phyloP scores from a whole-genome alignment of 2,888 invertebrate genomes.

The Agrotis clavis region DNA sequence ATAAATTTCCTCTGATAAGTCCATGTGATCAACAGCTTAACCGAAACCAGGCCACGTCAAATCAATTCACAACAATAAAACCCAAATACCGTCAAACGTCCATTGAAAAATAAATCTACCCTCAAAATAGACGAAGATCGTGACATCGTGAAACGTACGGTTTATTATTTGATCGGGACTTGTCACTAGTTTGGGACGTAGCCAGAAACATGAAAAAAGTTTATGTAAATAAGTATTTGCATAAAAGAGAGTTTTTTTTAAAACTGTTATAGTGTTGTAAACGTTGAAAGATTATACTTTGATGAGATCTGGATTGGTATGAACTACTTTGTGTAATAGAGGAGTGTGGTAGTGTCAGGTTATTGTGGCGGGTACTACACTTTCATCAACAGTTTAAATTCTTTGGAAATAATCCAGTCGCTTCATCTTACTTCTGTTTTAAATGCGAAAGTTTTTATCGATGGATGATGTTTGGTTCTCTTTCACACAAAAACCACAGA shows the following conservation, averaged over 20 bases:
- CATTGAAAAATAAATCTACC: conserved; percentile 48
- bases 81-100: conserved; percentile 24
- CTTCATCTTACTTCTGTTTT: not conserved
- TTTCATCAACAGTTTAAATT: not conserved
- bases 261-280: conserved; percentile 46
- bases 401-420: not conserved
- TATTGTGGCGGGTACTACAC: not conserved
- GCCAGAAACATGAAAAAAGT: conserved; percentile 59
- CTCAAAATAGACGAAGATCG: conserved; percentile 41
- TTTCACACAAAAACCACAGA: too few species aligned
- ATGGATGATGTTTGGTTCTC: too few species aligned
- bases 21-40: too few species aligned
- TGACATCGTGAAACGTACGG: conserved; percentile 48
- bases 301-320: conserved; percentile 5
- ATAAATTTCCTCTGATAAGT: too few species aligned
- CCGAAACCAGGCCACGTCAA: conserved; percentile 9
- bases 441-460: too few species aligned
- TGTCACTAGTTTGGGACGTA: conserved; percentile 52
- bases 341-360: not conserved
- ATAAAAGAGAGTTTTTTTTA: conserved; percentile 46
- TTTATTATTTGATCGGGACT: conserved; percentile 55
- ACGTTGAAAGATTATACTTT: conserved; percentile 27
- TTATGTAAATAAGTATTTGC: conserved; percentile 59
- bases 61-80: conserved; percentile 34
- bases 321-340: not conserved